Evolutionary conservation across 1,140 invertebrate genomes (phyloP), one percentile per base, ranked within the genome.

Genomic region (Pseudobourletiella spinata): DNA sequence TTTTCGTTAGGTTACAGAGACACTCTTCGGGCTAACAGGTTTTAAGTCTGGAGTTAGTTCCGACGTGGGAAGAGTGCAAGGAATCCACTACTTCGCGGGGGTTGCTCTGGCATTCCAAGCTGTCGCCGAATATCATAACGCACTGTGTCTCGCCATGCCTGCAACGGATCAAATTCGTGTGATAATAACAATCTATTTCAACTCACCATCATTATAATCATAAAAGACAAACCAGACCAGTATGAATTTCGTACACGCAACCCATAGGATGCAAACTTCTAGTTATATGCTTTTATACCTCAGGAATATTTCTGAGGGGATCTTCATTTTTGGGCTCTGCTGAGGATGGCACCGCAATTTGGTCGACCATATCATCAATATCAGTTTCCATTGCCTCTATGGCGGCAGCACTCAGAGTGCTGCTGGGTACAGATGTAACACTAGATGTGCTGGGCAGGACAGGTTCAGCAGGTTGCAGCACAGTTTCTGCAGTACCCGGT

Each of bases 91-190:
- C 51, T 55, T 25, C 39, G 39, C 24, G 59, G 59, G 16, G 35
- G 35, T 29, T 54, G 59, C 16, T 55, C 51, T 2, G 51, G 29
- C 61, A 63, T 63, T 16, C 50, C 50, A 14, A 63, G 24, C 20
- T 63, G 61, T 14, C 61, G 54, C 42, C 50, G 43, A 20, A 63
- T 48, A 39, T 63, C 61, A n/a, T 39, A 24, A 3, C 35, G 48
- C 8, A 63, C 54, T 15, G 50, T 54, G 24, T 63, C 54, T 18
- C 29, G 16, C 61, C 61, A 63, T 42, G 57, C 61, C 61, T 63
- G n/a, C 22, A 61, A 35, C 56, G 16, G 3, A 48, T 15, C n/a
- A 51, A 51, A 59, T 26, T 48, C 2, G 32, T 35, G n/a, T n/a
- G 32, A 8, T 39, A 39, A 18, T 48, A 48, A 48, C 11, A 22